phyloP scores from a whole-genome alignment of 2,113 vertebrate species.

The Apus apus region DNA sequence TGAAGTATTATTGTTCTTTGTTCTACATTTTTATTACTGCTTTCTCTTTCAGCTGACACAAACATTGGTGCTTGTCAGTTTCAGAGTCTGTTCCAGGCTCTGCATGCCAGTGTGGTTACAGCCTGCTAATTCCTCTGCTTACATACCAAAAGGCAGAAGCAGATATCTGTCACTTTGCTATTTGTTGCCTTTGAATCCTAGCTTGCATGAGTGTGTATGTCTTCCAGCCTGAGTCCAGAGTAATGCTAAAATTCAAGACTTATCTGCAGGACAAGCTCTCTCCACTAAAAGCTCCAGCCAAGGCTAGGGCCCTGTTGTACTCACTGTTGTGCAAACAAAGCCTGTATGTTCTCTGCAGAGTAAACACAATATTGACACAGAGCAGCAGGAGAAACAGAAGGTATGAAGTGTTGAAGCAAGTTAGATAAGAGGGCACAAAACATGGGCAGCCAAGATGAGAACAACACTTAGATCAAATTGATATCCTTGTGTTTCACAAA shows the following conservation, averaged over 20 bases:
- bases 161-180: not conserved
- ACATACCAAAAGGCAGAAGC: not conserved
- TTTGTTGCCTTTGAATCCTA: not conserved
- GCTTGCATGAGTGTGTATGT: not conserved
- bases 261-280: not conserved
- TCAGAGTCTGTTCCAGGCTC: not conserved
- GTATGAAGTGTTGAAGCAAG: not conserved
- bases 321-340: not conserved
- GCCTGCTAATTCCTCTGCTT: conserved; percentile 9
- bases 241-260: not conserved
- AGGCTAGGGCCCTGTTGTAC: not conserved
- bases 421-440: not conserved
- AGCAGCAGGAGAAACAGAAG: not conserved
- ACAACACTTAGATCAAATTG: not conserved
- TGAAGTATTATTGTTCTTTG: not conserved
- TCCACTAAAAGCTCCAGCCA: not conserved
- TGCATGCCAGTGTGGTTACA: not conserved
- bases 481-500: not conserved
- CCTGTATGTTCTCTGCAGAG: not conserved
- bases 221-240: not conserved
- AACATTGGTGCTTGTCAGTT: not conserved
- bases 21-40: not conserved
- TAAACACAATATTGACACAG: not conserved
- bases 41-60: conserved; percentile 18
- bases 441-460: not conserved